A percentile compares a stretch with the other conserved stretches of the same genome.
phyloP scores from a whole-genome alignment of 1,140 invertebrate genomes.

The Rhyzopertha dominica region DNA sequence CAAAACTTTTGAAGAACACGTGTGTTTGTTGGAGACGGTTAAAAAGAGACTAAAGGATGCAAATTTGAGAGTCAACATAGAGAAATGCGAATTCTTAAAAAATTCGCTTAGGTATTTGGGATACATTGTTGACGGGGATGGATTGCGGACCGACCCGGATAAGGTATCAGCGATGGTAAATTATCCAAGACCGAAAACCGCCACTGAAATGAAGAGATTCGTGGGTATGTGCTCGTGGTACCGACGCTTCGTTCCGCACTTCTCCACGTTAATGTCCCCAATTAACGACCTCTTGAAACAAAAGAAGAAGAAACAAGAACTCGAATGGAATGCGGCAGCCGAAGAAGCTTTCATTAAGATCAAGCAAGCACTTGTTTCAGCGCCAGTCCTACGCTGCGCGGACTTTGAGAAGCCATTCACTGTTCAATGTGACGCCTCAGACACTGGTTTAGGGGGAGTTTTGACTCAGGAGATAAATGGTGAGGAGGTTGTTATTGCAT shows the following conservation, averaged over 20 bases:
- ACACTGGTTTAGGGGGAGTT: constrained; percentile 13
- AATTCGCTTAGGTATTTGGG: constrained; percentile 38
- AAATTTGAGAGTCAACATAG: constrained; percentile 27
- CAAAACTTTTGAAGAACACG: constrained; percentile 38
- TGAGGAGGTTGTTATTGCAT: constrained; percentile 16
- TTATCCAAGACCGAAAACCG: constrained; percentile 1
- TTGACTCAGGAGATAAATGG: constrained; percentile 16
- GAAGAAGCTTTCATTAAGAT: constrained; percentile 12
- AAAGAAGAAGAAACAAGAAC: constrained; percentile 15
- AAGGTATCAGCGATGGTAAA: constrained; percentile 29
- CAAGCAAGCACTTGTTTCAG: constrained; percentile 7
- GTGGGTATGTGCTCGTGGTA: constrained; percentile 45
- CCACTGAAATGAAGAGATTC: constrained; percentile 35
- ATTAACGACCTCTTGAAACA: constrained; percentile 39
- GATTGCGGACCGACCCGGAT: constrained; percentile 36
- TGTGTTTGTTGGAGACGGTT: constrained; percentile 20
- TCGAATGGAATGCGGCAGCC: neutral
- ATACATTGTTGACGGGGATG: constrained; percentile 28
- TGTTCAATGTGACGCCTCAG: constrained; percentile 13
- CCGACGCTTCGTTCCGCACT: constrained; percentile 43
- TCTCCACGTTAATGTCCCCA: constrained; percentile 38
- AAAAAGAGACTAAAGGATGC: too few species aligned
- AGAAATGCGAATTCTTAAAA: constrained; percentile 37
- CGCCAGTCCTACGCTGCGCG: constrained; percentile 19
- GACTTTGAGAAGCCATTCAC: constrained; percentile 17